Evolutionary conservation across 2,113 vertebrate species (phyloP).

Genomic region (Balaenoptera acutorostrata): DNA sequence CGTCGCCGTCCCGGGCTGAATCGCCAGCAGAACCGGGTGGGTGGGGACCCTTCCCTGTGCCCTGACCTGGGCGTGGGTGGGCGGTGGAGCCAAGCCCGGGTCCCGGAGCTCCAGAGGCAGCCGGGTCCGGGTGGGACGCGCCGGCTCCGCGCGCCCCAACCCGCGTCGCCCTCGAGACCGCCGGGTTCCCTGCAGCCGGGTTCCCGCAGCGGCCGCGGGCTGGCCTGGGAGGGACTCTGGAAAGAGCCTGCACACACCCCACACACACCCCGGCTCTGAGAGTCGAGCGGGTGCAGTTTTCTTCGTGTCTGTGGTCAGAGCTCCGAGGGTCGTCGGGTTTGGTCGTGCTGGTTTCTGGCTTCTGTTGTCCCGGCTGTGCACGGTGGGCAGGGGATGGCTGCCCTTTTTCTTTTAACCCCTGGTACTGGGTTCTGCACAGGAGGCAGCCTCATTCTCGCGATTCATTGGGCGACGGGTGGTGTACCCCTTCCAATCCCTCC

Average conservation of each 20-base stretch:
- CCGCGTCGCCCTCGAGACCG: not conserved
- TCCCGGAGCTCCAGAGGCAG: rapidly evolving
- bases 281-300: not conserved
- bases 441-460: not conserved
- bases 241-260: not conserved
- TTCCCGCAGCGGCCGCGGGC: rapidly evolving
- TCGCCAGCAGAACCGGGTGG: not conserved
- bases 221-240: not conserved
- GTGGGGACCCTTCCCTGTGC: not conserved
- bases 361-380: not conserved
- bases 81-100: not conserved
- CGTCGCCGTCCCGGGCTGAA: not conserved
- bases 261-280: not conserved
- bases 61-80: not conserved
- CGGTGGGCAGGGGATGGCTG: rapidly evolving
- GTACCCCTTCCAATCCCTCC: not conserved
- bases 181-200: not conserved
- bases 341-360: not conserved
- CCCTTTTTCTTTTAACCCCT: not conserved
- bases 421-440: not conserved
- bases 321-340: not conserved
- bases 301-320: not conserved
- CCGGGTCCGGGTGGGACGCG: not conserved
- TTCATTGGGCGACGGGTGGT: not conserved
- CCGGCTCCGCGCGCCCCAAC: rapidly evolving